A percentile compares a stretch with the other conserved stretches of the same genome.
Conservation (phyloP, 2,113 vertebrate genomes). For the Alligator sinensis region DNA sequence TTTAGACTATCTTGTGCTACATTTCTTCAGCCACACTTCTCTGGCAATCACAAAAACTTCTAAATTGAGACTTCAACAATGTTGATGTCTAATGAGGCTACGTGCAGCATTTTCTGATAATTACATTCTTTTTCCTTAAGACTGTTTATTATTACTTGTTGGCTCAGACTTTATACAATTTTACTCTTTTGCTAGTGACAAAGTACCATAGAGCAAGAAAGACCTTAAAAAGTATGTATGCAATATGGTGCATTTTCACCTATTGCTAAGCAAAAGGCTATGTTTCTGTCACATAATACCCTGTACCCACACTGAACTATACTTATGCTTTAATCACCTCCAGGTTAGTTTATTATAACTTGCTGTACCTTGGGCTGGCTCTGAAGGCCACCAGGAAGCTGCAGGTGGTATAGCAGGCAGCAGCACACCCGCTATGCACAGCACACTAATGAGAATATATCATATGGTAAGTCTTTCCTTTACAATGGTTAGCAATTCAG, state of each 20-base stretch:
- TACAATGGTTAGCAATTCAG: neutral
- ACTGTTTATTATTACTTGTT: neutral
- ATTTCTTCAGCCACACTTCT: constrained; percentile 30
- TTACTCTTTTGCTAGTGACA: neutral
- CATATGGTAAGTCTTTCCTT: neutral
- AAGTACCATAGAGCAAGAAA: neutral
- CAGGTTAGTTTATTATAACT: neutral
- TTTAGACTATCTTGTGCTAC: constrained; percentile 55
- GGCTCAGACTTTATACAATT: neutral
- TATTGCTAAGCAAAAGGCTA: neutral
- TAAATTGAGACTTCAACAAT: constrained; percentile 35
- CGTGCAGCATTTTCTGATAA: constrained; percentile 22
- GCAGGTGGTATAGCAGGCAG: constrained; percentile 48
- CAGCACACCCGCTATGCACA: constrained; percentile 50
- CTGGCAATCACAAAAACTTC: constrained; percentile 31
- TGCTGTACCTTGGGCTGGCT: constrained; percentile 13
- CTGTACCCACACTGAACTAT: neutral
- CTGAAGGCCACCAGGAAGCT: constrained; percentile 30
- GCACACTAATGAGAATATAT: constrained; percentile 50
- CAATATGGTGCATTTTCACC: neutral
- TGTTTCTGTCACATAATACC: neutral
- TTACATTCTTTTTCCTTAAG: constrained; percentile 37
- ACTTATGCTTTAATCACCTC: neutral
- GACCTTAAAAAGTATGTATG: neutral
- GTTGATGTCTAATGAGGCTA: neutral